A percentile compares a stretch with the other conserved stretches of the same genome.
phyloP scores from a whole-genome alignment of 2,888 invertebrate genomes.

The Megalurothrips usitatus region DNA sequence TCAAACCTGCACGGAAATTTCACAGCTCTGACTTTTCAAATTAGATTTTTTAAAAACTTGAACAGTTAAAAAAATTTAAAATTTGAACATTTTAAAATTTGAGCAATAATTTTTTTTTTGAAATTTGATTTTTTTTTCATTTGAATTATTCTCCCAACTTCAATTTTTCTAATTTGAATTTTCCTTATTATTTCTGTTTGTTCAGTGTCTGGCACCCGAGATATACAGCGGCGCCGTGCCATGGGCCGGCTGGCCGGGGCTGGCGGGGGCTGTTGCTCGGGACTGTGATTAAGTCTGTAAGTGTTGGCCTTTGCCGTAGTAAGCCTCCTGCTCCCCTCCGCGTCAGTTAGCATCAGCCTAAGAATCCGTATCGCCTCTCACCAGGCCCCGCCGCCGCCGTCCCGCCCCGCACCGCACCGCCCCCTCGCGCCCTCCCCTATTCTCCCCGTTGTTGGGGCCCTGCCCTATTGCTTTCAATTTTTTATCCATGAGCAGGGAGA shows the following conservation, averaged over 20 bases:
- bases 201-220: too few relatives aligned
- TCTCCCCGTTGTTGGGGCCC: neutral
- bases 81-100: too few relatives aligned
- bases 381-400: neutral
- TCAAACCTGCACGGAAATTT: too few relatives aligned
- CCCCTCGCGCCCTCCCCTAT: neutral
- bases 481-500: neutral
- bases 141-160: too few relatives aligned
- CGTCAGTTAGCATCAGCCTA: neutral
- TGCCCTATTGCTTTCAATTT: slow-evolving; percentile 17
- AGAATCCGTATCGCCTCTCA: neutral
- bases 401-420: neutral
- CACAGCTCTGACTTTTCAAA: too few relatives aligned
- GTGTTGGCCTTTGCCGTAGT: neutral
- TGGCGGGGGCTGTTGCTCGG: neutral
- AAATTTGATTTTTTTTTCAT: too few relatives aligned
- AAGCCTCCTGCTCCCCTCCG: neutral
- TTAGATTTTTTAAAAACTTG: too few relatives aligned
- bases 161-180: too few relatives aligned
- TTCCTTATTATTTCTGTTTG: too few relatives aligned
- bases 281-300: neutral
- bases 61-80: too few relatives aligned
- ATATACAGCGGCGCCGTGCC: too few relatives aligned
- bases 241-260: neutral
- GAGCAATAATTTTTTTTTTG: too few relatives aligned